Percentiles rank a stretch among this genome's conserved stretches.
phyloP scores from a whole-genome alignment of 2,888 invertebrate species.

The Petrolisthes cinctipes region DNA sequence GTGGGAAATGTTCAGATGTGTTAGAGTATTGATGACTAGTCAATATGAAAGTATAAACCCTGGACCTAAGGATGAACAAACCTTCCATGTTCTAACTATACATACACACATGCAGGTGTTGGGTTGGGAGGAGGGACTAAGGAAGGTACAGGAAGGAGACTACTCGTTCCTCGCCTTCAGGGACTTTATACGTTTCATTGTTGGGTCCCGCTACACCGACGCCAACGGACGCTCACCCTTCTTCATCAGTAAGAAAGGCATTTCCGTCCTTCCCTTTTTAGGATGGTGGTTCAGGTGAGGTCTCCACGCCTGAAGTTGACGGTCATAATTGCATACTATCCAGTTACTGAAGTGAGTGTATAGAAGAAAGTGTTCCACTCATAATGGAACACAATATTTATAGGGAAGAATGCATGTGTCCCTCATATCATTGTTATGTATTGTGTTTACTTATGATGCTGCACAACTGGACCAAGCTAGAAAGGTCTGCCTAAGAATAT shows the following conservation, averaged over 20 bases:
- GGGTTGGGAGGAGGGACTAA: slow-evolving; percentile 4
- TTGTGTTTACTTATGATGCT: background rate
- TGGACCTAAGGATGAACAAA: too few relatives aligned
- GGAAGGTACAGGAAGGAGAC: background rate
- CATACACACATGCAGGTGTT: background rate
- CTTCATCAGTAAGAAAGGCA: slow-evolving; percentile 1
- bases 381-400: too few relatives aligned
- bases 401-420: too few relatives aligned
- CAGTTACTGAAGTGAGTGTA: too few relatives aligned
- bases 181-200: background rate
- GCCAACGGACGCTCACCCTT: background rate
- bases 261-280: background rate
- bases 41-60: too few relatives aligned
- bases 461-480: background rate
- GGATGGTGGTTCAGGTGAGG: slow-evolving; percentile 9
- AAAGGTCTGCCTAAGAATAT: too few relatives aligned
- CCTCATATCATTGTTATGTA: background rate
- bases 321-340: background rate
- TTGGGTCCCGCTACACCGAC: background rate
- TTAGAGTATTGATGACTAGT: too few relatives aligned
- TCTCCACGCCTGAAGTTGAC: background rate
- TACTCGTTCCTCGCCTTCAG: slow-evolving; percentile 8
- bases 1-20: too few relatives aligned
- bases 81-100: too few relatives aligned
- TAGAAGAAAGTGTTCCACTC: too few relatives aligned